These are phyloP conservation scores for Ivindomyrus marchei DNA, from an alignment of 2,113 vertebrate species.

Conservation along the genomic window DNA sequence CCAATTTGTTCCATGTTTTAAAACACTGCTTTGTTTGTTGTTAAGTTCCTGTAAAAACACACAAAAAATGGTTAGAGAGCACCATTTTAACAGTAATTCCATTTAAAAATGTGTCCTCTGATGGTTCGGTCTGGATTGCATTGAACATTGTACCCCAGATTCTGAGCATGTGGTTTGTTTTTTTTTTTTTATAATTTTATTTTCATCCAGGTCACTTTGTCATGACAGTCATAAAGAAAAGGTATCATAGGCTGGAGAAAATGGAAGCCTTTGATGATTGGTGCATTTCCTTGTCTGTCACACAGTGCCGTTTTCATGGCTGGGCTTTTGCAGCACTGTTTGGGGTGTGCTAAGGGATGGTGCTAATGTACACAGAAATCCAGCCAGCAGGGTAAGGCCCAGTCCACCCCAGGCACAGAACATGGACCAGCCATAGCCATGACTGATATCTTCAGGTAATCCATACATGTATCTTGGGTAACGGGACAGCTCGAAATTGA, in stretches of 20 bases:
- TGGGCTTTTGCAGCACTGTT: conserved; percentile 75
- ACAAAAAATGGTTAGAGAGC: conserved; percentile 46
- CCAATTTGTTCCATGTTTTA: conserved; percentile 28
- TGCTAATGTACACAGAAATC: conserved; percentile 87
- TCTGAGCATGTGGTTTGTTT: background rate
- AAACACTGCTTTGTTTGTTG: conserved; percentile 13
- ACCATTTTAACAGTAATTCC: conserved; percentile 63
- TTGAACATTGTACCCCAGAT: background rate
- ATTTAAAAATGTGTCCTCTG: conserved; percentile 26
- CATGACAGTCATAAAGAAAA: background rate
- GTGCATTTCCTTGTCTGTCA: conserved; percentile 54
- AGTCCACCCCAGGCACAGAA: conserved; percentile 92
- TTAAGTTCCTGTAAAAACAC: conserved; percentile 13
- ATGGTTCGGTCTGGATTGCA: conserved; percentile 41
- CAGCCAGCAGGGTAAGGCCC: conserved; percentile 83
- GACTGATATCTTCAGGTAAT: conserved; percentile 89
- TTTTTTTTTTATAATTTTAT: conserved; percentile 17
- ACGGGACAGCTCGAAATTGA: conserved; percentile 87
- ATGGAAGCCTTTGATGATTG: conserved; percentile 32
- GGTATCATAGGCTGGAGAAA: background rate
- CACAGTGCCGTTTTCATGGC: conserved; percentile 87
- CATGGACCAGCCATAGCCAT: conserved; percentile 95
- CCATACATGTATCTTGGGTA: conserved; percentile 84
- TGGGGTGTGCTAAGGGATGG: conserved; percentile 79
- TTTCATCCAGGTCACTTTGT: background rate